phyloP scores from a whole-genome alignment of 2,113 vertebrate genomes.

The Hemiscyllium ocellatum region DNA sequence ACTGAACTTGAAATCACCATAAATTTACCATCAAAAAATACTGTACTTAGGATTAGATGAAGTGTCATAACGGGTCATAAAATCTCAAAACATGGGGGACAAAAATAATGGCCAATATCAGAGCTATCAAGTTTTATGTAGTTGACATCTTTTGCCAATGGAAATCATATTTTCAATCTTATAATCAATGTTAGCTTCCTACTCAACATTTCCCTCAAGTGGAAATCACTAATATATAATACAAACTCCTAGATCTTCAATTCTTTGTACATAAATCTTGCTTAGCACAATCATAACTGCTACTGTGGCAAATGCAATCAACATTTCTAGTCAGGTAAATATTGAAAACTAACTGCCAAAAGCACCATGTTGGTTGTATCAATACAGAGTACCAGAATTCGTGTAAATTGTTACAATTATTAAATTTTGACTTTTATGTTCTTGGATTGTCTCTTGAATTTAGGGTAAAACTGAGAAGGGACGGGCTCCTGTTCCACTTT shows the following conservation, averaged over 20 bases:
- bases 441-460: too few relatives aligned
- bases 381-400: neutral
- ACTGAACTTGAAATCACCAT: constrained; percentile 10
- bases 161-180: constrained; percentile 13
- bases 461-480: too few relatives aligned
- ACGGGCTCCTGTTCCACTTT: too few relatives aligned
- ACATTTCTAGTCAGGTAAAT: neutral
- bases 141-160: neutral
- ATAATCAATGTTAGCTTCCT: neutral
- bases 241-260: neutral
- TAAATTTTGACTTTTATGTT: neutral
- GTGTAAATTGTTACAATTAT: neutral
- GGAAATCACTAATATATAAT: neutral
- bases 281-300: neutral
- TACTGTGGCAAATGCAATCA: neutral
- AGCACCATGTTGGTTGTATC: too few relatives aligned
- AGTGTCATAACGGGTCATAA: neutral
- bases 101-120: neutral
- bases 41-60: constrained; percentile 3
- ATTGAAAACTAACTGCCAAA: neutral
- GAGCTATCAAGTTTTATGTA: neutral
- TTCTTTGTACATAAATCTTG: neutral
- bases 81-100: neutral
- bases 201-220: neutral
- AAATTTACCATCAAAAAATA: neutral